Evolutionary conservation across 2,888 invertebrate species (phyloP), one percentile per base, ranked within the genome.

Genomic region (Leptopilina syphax): DNA sequence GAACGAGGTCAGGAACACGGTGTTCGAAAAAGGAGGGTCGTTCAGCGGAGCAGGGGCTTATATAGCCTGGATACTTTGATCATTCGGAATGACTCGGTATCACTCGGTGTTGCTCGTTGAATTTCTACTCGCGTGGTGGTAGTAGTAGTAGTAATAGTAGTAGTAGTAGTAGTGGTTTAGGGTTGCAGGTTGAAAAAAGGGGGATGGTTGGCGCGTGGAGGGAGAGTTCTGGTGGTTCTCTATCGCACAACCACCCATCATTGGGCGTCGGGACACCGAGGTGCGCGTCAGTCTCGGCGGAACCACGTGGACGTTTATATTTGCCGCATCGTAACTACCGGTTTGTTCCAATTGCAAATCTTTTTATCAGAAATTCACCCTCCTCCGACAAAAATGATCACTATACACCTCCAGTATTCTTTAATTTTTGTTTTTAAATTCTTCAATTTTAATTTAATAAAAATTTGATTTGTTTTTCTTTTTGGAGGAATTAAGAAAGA

Each of bases 1-100:
- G 87, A 90, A 90, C 85, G 89, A 89, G 90, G 90, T 90, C 90
- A 90, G 90, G 89, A 88, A 89, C 89, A 87, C 85, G 82, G 73
- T 81, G 80, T 70, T 77, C 80, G 81, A 77, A 78, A 81, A 82
- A 66, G 81, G 83, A 83, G 85, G 85, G 84, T 85, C 81, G 86
- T 82, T 79, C 81, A 85, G 83, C 80, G 77, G 70, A 78, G 79
- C 84, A 80, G 80, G 82, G 80, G 73, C 82, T 79, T 50, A 50
- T 50, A 50, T 50, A 81, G 66, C 83, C 83, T 83, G 84, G 85
- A 84, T 81, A 85, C 86, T 85, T 81, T 66, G 82, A 76, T 77
- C 76, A 78, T 78, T 87, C 88, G 88, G 87, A 73, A 68, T 80
- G 34, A 65, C 80, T 88, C 88, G 87, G 87, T 76, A 82, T 80